Evolutionary conservation across 2,797 vertebrate genomes (phyloP).

Genomic region (Ataeniobius toweri): DNA sequence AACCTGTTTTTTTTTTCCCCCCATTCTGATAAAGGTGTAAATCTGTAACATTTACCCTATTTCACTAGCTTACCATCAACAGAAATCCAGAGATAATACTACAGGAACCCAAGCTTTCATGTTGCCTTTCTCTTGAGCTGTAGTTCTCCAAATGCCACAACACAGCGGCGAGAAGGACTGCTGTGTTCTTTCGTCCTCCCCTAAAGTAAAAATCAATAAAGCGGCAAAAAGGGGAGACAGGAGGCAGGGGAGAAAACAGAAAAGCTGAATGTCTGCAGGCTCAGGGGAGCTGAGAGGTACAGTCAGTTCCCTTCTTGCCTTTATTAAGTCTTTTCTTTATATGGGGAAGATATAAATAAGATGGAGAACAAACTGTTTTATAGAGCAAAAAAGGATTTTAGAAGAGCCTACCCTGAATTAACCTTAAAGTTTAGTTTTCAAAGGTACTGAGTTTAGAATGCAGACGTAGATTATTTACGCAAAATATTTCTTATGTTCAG

Average conservation of each 20-base stretch:
- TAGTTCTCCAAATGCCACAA: constrained; percentile 18
- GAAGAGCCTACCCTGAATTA: background rate
- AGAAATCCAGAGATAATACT: background rate
- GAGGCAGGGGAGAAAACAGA: background rate
- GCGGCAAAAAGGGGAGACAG: no score
- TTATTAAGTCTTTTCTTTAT: background rate
- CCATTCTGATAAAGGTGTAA: background rate
- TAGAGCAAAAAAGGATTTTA: background rate
- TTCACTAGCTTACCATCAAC: background rate
- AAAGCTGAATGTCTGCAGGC: constrained; percentile 3
- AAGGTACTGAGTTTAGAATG: background rate
- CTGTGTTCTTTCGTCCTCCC: constrained; percentile 5
- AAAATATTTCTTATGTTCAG: background rate
- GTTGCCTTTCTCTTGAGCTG: background rate
- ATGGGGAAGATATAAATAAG: no score
- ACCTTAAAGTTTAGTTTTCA: background rate
- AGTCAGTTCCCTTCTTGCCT: background rate
- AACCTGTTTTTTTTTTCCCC: background rate
- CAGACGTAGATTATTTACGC: background rate
- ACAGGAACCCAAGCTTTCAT: background rate
- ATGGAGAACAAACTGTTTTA: background rate
- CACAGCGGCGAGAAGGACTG: background rate
- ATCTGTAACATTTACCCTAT: background rate
- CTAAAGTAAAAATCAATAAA: background rate
- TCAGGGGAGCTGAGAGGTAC: background rate